A percentile compares a stretch with the other conserved stretches of the same genome.
Evolutionary conservation across 2,888 invertebrate genomes (phyloP).

Genomic region (Ectemnius cavifrons): DNA sequence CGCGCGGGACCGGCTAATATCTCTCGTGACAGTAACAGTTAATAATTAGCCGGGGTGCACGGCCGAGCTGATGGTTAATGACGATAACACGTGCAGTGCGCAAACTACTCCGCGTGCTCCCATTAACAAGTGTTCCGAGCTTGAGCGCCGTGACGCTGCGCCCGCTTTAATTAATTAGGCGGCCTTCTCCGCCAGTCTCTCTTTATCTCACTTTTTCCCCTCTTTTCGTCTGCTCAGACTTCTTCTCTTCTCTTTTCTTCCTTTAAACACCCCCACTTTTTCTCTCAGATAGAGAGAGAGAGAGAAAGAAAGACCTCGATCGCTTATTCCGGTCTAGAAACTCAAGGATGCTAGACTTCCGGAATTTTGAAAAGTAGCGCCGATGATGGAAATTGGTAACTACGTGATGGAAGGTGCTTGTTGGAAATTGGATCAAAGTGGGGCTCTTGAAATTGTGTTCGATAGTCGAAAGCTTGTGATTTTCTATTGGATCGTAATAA

Average conservation of each 20-base stretch:
- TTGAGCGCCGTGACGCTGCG: conserved; percentile 43
- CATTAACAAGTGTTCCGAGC: conserved; percentile 76
- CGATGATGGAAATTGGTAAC: too few species aligned
- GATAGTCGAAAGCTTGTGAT: too few species aligned
- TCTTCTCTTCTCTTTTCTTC: too few species aligned
- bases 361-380: conserved; percentile 18
- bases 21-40: conserved; percentile 34
- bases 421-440: too few species aligned
- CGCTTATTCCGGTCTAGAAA: conserved; percentile 54
- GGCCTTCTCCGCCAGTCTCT: conserved; percentile 31
- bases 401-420: too few species aligned
- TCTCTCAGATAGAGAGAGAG: too few species aligned
- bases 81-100: conserved; percentile 27
- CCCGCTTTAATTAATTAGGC: conserved; percentile 57
- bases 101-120: conserved; percentile 68
- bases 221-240: not conserved
- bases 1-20: conserved; percentile 20
- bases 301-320: conserved; percentile 34
- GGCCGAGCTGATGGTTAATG: conserved; percentile 21
- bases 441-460: too few species aligned
- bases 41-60: conserved; percentile 28
- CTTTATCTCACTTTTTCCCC: conserved; percentile 20
- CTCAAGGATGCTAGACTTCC: conserved; percentile 40
- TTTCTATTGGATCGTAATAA: too few species aligned
- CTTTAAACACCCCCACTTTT: too few species aligned